Conservation (phyloP, 2,888 invertebrate species). For the Drosophila monieri region DNA sequence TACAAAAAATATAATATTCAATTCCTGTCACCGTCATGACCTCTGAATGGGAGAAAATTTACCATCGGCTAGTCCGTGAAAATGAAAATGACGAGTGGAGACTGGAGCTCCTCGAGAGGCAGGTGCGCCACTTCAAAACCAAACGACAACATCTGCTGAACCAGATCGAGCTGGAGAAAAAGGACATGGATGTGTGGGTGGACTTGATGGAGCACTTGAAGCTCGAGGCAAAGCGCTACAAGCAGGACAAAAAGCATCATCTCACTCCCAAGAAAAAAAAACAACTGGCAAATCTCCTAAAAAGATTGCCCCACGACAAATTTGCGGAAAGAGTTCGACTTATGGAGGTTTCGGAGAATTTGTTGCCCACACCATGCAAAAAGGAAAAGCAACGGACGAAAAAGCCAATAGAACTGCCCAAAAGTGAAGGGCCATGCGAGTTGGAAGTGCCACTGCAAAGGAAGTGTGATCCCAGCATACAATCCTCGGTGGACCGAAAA, state of each 20-base stretch:
- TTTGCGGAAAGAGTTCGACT: constrained; percentile 34
- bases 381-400: neutral
- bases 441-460: neutral
- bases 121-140: constrained; percentile 11
- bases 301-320: constrained; percentile 11
- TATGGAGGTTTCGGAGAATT: constrained; percentile 43
- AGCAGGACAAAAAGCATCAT: neutral
- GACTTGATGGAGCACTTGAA: constrained; percentile 7
- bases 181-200: constrained; percentile 7
- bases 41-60: constrained; percentile 25
- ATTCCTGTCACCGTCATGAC: neutral
- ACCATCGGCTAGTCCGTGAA: neutral
- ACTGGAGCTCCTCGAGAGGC: constrained; percentile 2
- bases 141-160: constrained; percentile 6
- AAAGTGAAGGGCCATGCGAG: neutral
- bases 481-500: neutral
- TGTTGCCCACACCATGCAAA: constrained; percentile 4
- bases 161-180: constrained; percentile 9
- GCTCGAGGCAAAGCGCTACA: neutral
- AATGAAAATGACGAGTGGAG: constrained; percentile 13
- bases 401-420: neutral
- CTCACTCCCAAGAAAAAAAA: neutral
- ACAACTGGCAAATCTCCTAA: constrained; percentile 4
- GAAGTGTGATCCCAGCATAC: neutral
- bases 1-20: neutral